Base-by-base conservation (phyloP, 2,797 vertebrate genomes). In the Podarcis lilfordi region DNA sequence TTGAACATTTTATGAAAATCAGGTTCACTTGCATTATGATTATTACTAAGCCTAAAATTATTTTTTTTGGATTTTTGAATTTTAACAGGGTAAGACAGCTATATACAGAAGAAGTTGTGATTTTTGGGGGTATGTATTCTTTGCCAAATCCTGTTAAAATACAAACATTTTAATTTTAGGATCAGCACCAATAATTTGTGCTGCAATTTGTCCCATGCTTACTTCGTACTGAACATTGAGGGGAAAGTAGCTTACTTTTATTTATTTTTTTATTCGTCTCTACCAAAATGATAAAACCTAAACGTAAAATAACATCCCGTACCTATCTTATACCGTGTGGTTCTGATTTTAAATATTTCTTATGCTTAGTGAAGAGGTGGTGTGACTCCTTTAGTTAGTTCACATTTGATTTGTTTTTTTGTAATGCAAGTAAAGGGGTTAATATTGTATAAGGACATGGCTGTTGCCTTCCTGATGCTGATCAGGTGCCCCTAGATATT, bases 401-500 rank as follows among this genome's bases (percentile, higher is more conserved):
- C 76, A 37, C 77, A 55, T 74, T 85, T 17, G 66, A 81, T 89
- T 75, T 84, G 25, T 15, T 64, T 89, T 80, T 80, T 82, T 91
- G 76, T 87, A 92, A 50, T 80, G 27, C 77, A 82, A 91, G 21
- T 2, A 5, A 75, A 68, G 82, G 55, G 40, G 80, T 77, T 29
- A 2, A 1, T 0, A 4, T 43, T 89, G 55, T 93, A 86, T 77
- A 86, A 76, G 88, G 93, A 84, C 32, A 75, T 91, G 90, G 40
- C 88, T 87, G 75, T 86, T 89, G 64, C 43, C 25, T 55, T 89
- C 90, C 83, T 55, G 80, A 59, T 87, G 71, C 4, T 83, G 87
- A 37, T 37, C 86, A 9, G 17, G 21, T 86, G 76, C 40, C 27
- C 77, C 88, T 80, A 79, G 64, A 55, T 84, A 61, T 35, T 64